A percentile compares a stretch with the other conserved stretches of the same genome.
Conservation (phyloP, 2,888 invertebrate genomes). For the Belgica antarctica region DNA sequence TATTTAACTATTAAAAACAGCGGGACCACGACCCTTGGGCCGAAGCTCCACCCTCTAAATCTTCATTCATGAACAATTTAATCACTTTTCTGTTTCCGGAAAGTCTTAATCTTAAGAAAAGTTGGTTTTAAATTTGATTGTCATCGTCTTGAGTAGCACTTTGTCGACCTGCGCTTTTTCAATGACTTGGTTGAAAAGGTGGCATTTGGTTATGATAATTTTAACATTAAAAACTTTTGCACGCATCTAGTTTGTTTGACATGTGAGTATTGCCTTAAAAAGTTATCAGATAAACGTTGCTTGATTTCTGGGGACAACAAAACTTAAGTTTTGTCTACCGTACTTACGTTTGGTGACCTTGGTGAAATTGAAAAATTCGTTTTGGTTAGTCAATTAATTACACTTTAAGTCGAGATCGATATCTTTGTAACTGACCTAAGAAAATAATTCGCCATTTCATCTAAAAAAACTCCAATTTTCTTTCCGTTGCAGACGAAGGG, state of each 20-base stretch:
- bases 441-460: background rate
- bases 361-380: too few relatives aligned
- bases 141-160: background rate
- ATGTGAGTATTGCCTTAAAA: too few relatives aligned
- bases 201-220: constrained; percentile 5
- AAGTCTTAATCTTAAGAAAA: background rate
- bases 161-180: background rate
- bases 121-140: constrained; percentile 8
- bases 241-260: too few relatives aligned
- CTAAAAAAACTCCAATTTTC: background rate
- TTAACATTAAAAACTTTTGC: background rate
- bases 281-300: too few relatives aligned
- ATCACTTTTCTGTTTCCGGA: background rate
- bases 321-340: too few relatives aligned
- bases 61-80: background rate
- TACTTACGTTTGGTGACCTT: too few relatives aligned
- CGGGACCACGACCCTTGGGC: background rate
- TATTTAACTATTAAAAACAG: constrained; percentile 33
- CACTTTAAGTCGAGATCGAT: background rate
- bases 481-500: background rate
- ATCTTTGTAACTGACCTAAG: background rate
- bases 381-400: too few relatives aligned
- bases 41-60: constrained; percentile 31
- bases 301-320: too few relatives aligned
- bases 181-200: background rate